Evolutionary conservation across 2,797 vertebrate genomes (phyloP).

Genomic region (Calcarius lapponicus): DNA sequence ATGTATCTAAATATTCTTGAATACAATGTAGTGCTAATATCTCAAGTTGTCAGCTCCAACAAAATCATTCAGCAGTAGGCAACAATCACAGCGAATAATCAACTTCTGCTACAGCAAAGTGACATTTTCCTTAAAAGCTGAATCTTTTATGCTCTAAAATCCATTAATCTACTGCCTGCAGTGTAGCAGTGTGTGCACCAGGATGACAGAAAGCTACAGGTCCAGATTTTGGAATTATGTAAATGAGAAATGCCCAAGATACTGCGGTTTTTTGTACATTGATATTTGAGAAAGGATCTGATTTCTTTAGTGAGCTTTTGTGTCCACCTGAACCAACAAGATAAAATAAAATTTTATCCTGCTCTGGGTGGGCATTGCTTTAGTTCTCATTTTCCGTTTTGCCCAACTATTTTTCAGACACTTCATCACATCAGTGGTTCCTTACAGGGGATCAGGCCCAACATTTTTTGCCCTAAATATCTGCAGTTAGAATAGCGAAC

Average conservation of each 20-base stretch:
- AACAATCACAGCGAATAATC: background rate
- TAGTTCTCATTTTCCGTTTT: background rate
- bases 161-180: background rate
- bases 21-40: background rate
- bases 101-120: background rate
- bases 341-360: background rate
- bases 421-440: background rate
- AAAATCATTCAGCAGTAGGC: background rate
- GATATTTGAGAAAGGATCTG: background rate
- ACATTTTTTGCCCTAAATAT: background rate
- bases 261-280: background rate
- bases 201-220: background rate
- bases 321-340: background rate
- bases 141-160: background rate
- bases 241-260: background rate
- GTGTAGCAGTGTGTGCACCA: background rate
- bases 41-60: background rate
- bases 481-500: background rate
- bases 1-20: background rate
- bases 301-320: background rate
- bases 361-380: background rate
- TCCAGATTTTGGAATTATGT: background rate
- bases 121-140: background rate
- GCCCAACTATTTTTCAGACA: background rate
- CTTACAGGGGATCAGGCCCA: background rate